phyloP scores from a whole-genome alignment of 2,797 vertebrate genomes.

The Peromyscus aztecus region DNA sequence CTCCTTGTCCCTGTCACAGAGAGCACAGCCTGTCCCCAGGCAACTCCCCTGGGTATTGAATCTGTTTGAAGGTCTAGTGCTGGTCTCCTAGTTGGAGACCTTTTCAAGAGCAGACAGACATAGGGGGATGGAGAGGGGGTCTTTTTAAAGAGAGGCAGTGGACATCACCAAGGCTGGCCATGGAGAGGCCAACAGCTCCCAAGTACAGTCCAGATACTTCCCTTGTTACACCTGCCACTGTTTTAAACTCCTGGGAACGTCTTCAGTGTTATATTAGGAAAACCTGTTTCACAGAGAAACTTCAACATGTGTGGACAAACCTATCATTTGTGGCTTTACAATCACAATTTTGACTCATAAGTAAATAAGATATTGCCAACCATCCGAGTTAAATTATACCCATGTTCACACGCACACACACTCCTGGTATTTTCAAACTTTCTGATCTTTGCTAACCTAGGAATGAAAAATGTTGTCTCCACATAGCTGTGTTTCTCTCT shows the following conservation, averaged over 20 bases:
- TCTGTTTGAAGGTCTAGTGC: background rate
- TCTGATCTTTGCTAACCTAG: conserved; percentile 11
- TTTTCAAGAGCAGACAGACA: conserved; percentile 42
- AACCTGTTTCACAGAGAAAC: background rate
- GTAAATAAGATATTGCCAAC: background rate
- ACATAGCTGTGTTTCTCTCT: background rate
- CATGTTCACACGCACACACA: background rate
- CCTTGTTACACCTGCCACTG: background rate
- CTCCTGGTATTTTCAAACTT: background rate
- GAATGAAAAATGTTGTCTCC: conserved; percentile 18
- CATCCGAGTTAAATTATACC: background rate
- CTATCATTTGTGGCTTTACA: background rate
- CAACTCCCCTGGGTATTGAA: background rate
- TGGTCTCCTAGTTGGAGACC: conserved; percentile 12
- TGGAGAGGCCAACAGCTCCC: background rate
- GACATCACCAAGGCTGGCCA: background rate
- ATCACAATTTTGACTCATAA: background rate
- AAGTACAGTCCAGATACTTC: background rate
- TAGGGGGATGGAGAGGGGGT: background rate
- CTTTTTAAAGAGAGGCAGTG: background rate
- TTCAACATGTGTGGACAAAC: background rate
- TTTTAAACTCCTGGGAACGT: background rate
- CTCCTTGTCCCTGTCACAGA: conserved; percentile 63
- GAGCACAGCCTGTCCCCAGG: background rate
- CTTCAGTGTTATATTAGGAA: background rate